phyloP scores from a whole-genome alignment of 2,797 vertebrate species.

The Pangasius macronema region DNA sequence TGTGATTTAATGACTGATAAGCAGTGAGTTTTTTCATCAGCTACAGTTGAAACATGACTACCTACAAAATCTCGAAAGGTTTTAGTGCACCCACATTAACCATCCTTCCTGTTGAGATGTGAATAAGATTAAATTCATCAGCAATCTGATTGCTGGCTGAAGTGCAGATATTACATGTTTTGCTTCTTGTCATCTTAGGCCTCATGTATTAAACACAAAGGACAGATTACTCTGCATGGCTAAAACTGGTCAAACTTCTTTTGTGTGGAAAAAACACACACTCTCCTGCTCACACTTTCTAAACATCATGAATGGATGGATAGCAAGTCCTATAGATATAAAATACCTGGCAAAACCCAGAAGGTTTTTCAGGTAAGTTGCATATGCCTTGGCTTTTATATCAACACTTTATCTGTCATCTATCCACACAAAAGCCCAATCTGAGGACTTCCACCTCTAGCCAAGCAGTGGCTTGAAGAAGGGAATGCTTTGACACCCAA shows the following conservation, averaged over 20 bases:
- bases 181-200: slow-evolving; percentile 64
- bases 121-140: slow-evolving; percentile 66
- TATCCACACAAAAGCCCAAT: slow-evolving; percentile 25
- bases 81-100: slow-evolving; percentile 25
- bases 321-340: not conserved
- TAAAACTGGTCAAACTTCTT: slow-evolving; percentile 66
- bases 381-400: not conserved
- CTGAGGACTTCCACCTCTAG: slow-evolving; percentile 49
- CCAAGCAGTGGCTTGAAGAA: slow-evolving; percentile 58
- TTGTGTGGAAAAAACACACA: slow-evolving; percentile 61
- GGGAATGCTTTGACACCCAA: slow-evolving; percentile 69
- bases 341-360: not conserved
- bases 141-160: slow-evolving; percentile 67
- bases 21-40: not conserved
- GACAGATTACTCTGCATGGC: slow-evolving; percentile 61
- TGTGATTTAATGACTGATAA: not conserved
- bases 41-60: slow-evolving; percentile 8
- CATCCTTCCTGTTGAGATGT: slow-evolving; percentile 51
- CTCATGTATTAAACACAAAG: slow-evolving; percentile 67
- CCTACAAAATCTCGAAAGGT: not conserved
- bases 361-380: slow-evolving; percentile 22
- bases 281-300: slow-evolving; percentile 47
- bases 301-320: slow-evolving; percentile 27
- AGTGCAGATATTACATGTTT: slow-evolving; percentile 65
- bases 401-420: slow-evolving; percentile 29